phyloP scores from a whole-genome alignment of 92 coral and sea anemone genomes.

The Epizoanthus rinbou region DNA sequence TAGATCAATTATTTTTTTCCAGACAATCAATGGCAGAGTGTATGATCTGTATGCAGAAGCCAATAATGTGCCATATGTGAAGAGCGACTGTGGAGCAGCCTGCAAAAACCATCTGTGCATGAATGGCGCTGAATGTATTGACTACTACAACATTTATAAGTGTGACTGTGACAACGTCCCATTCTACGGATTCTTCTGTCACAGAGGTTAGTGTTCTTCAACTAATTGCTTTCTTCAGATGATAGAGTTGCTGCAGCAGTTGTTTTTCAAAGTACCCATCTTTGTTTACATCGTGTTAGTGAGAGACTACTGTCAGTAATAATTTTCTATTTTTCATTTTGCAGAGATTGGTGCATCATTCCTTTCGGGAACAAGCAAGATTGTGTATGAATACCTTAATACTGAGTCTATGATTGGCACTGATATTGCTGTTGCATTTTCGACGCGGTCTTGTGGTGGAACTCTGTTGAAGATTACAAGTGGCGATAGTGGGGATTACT shows the following conservation, averaged over 20 bases:
- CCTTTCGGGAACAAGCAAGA: slow-evolving; percentile 45
- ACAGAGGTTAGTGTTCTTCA: slow-evolving; percentile 48
- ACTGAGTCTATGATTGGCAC: slow-evolving; percentile 45
- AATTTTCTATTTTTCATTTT: slow-evolving; percentile 7
- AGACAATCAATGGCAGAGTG: slow-evolving; percentile 80
- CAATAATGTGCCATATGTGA: slow-evolving; percentile 52
- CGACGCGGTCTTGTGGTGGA: slow-evolving; percentile 62
- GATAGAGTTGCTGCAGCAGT: neutral
- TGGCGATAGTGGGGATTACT: slow-evolving; percentile 14
- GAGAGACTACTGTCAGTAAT: neutral
- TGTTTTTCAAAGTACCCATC: neutral
- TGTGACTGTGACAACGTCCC: slow-evolving; percentile 86
- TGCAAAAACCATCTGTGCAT: slow-evolving; percentile 55
- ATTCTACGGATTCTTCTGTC: slow-evolving; percentile 81
- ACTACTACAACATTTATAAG: slow-evolving; percentile 73
- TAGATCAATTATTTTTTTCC: neutral
- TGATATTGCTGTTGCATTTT: slow-evolving; percentile 77
- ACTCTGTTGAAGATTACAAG: slow-evolving; percentile 63
- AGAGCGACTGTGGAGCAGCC: slow-evolving; percentile 74
- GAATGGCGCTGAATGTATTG: slow-evolving; percentile 68
- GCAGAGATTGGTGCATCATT: slow-evolving; percentile 84
- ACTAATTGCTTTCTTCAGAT: neutral
- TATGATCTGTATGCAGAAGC: slow-evolving; percentile 67
- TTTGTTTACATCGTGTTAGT: neutral
- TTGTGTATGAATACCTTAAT: slow-evolving; percentile 55